These are phyloP conservation scores for Hermaeophaga mercurialis DNA, from an alignment of 2,888 invertebrate species.

Conservation along the genomic window DNA sequence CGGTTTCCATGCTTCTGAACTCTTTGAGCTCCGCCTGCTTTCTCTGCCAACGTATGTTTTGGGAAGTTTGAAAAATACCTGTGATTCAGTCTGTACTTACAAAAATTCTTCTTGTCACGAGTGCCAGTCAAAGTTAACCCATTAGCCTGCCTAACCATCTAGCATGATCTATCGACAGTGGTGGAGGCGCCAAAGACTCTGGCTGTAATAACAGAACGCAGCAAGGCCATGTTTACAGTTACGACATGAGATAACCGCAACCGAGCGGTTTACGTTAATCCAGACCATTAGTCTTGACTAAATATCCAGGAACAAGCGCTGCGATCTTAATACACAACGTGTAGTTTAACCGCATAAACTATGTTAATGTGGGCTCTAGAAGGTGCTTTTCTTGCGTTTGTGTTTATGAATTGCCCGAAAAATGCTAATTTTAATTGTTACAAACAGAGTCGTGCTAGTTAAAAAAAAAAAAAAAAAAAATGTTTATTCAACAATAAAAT, in stretches of 20 bases:
- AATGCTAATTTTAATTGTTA: background rate
- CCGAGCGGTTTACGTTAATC: slow-evolving; percentile 43
- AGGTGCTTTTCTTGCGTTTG: background rate
- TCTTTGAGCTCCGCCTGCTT: too few species aligned
- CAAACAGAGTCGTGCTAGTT: background rate
- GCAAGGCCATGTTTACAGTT: slow-evolving; percentile 40
- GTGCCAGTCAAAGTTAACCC: background rate
- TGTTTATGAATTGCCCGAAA: background rate
- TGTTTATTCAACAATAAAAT: too few species aligned
- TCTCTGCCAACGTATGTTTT: too few species aligned
- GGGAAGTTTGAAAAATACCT: too few species aligned
- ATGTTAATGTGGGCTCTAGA: background rate
- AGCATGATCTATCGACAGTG: slow-evolving; percentile 40
- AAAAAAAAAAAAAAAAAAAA: background rate
- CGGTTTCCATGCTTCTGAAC: too few species aligned
- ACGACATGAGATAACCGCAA: slow-evolving; percentile 43
- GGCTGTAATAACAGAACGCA: slow-evolving; percentile 33
- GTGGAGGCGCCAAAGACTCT: slow-evolving; percentile 38
- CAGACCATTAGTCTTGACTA: slow-evolving; percentile 40
- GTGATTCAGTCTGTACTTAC: too few species aligned
- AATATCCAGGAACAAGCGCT: slow-evolving; percentile 22
- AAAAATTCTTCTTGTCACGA: background rate
- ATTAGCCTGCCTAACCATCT: background rate
- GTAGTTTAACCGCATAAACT: background rate
- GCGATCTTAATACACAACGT: background rate